phyloP scores from a whole-genome alignment of 1,140 invertebrate genomes.

The Diploscapter pachys region DNA sequence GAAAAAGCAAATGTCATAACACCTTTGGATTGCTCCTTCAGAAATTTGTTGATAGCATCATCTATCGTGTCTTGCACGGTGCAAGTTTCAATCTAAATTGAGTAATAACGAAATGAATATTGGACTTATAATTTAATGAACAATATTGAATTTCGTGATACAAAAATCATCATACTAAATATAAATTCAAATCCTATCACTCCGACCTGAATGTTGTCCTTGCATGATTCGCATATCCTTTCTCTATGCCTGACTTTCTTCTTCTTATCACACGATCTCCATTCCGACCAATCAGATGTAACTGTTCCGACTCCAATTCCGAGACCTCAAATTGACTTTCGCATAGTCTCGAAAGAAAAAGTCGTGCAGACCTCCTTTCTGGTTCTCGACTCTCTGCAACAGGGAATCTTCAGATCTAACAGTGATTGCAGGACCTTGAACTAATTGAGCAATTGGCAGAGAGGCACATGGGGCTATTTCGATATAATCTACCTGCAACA shows the following conservation, averaged over 20 bases:
- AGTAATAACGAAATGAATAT: no score
- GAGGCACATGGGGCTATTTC: constrained; percentile 18
- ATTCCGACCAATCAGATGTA: constrained; percentile 25
- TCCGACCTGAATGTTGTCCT: constrained; percentile 24
- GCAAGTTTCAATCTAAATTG: no score
- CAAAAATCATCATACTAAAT: no score
- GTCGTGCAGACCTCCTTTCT: not conserved
- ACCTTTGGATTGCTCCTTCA: no score
- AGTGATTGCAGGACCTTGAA: not conserved
- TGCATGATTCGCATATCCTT: constrained; percentile 21
- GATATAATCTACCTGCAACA: constrained; percentile 21
- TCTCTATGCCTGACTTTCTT: constrained; percentile 9
- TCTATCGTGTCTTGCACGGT: no score
- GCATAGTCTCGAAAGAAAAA: not conserved
- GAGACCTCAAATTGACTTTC: not conserved
- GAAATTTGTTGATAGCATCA: no score
- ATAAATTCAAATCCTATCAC: no score
- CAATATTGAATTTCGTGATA: no score
- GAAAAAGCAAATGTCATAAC: no score
- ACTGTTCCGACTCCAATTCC: constrained; percentile 14
- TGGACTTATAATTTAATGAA: no score
- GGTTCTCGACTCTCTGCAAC: not conserved
- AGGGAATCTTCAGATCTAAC: not conserved
- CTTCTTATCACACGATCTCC: constrained; percentile 17
- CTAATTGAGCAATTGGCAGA: not conserved